Conservation (phyloP, 2,888 invertebrate species). For the Laspeyria flexula region DNA sequence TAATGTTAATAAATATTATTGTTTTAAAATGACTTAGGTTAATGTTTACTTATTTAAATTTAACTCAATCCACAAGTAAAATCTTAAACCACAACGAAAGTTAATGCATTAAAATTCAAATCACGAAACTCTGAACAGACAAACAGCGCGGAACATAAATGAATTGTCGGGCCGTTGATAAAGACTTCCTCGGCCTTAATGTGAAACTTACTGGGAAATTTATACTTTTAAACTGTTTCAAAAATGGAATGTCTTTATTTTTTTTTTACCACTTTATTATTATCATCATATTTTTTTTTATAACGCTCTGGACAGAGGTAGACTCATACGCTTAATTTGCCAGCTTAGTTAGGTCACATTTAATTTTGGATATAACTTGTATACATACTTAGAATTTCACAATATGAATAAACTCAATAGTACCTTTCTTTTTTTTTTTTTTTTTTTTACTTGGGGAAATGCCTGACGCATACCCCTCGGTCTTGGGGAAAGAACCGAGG, state of each 20-base stretch:
- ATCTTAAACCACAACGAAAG: background rate
- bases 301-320: no score
- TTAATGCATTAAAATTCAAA: conserved; percentile 1
- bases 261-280: no score
- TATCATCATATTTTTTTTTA: no score
- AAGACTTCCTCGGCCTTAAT: background rate
- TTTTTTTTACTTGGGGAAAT: no score
- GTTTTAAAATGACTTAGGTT: background rate
- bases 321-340: no score
- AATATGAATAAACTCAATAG: no score
- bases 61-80: background rate
- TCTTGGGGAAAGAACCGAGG: no score
- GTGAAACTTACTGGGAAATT: background rate
- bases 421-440: no score
- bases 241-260: background rate
- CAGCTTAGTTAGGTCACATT: no score
- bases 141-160: conserved; percentile 1
- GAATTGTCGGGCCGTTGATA: background rate
- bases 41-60: background rate
- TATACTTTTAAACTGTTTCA: background rate
- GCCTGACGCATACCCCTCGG: no score
- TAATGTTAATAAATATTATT: background rate
- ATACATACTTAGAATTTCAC: no score
- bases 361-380: no score
- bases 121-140: background rate